Evolutionary conservation across 2,797 vertebrate species (phyloP).

Genomic region (Capromys pilorides): DNA sequence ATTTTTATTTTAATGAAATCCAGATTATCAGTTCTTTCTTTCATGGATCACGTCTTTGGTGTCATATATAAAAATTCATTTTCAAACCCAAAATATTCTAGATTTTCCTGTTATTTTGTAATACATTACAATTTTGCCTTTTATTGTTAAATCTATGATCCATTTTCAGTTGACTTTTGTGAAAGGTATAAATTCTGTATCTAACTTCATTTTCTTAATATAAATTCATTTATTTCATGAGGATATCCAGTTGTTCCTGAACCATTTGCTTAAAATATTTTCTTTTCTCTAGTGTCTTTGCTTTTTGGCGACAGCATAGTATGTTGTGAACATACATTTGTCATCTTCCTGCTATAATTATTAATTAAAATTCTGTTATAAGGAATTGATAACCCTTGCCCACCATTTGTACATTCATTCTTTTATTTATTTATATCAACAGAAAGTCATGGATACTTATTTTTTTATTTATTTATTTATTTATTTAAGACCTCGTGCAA

Average conservation of each 20-base stretch:
- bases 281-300: background rate
- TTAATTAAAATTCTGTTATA: background rate
- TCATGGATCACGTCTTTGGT: background rate
- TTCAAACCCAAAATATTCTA: background rate
- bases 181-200: background rate
- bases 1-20: conserved; percentile 19
- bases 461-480: conserved; percentile 40
- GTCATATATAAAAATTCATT: background rate
- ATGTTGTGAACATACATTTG: background rate
- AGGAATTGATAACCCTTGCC: background rate
- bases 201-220: too few species aligned
- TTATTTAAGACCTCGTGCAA: background rate
- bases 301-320: background rate
- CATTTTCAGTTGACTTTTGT: conserved; percentile 34
- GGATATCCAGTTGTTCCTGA: background rate
- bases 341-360: background rate
- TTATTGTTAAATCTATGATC: background rate
- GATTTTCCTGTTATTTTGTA: background rate
- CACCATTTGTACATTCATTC: background rate
- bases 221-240: background rate
- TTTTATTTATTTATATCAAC: background rate
- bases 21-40: background rate
- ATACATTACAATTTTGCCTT: background rate
- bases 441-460: background rate
- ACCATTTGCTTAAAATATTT: background rate